Base-by-base conservation (phyloP, 1,140 invertebrate species). In the Pseudobourletiella spinata region DNA sequence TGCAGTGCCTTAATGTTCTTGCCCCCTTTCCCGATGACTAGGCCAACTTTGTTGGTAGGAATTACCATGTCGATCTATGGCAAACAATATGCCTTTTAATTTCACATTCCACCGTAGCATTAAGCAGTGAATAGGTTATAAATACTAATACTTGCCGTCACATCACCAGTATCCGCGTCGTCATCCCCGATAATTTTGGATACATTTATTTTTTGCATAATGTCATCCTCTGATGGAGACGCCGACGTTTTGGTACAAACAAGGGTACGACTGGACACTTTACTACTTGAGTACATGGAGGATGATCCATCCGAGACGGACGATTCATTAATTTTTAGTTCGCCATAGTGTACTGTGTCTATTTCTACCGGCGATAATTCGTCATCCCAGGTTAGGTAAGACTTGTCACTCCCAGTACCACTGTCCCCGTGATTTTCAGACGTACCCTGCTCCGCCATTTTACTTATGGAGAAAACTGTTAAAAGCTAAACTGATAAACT, bases 1-100 rank as follows among this genome's bases (percentile, higher is more conserved):
- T 98, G 94, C 18, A 98, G 77, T 70, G 91, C 88, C 72, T 97
- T 95, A 63, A 99, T 99, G 0, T 93, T 98, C 75, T 98, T 95
- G 4, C 95, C 95, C 44, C 91, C 93, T 79, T 98, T 97, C 43
- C 89, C 89, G 71, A 99, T 99, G 64, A 99, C 90, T 3, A 98
- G 79, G 44, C 95, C 95, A 57, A 97, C 95, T 80, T 98, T 98
- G 2, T 88, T 85, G 4, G 94, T 95, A 0, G 95, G 95, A 58
- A 98, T 86, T 84, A 91, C 91, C 60, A 98, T 91, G 75, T 98
- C 95, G 43, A 92, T 84, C 75, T 81, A 76, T n/a, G n/a, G n/a
- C n/a, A n/a, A n/a, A n/a, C n/a, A n/a, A n/a, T n/a, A n/a, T n/a
- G 29, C 11, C n/a, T n/a, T n/a, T n/a, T n/a, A n/a, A n/a, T n/a